Conservation (phyloP, 2,113 vertebrate genomes). For the Notothenia coriiceps region DNA sequence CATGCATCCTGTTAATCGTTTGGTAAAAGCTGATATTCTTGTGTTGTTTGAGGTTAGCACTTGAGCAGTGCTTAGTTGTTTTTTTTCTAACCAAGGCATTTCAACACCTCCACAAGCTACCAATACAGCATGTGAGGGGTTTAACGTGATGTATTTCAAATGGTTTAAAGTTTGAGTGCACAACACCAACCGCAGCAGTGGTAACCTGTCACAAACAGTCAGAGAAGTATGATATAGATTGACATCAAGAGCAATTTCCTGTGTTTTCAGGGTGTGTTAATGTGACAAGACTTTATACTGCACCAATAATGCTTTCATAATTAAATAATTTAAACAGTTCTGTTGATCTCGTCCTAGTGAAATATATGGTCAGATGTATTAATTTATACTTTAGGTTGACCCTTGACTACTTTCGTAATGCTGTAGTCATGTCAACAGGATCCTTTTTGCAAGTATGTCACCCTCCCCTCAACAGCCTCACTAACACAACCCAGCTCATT, state of each 20-base stretch:
- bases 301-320: too few species aligned
- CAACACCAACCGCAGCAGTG: neutral
- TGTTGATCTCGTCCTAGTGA: too few species aligned
- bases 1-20: neutral
- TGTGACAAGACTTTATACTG: neutral
- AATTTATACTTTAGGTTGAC: slow-evolving; percentile 1
- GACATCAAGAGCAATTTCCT: slow-evolving; percentile 18
- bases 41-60: neutral
- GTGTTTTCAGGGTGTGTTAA: neutral
- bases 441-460: neutral
- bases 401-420: neutral
- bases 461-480: neutral
- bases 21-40: neutral
- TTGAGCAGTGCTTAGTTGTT: neutral
- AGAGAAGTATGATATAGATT: slow-evolving; percentile 2
- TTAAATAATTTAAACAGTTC: too few species aligned
- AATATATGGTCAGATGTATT: neutral
- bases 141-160: slow-evolving; percentile 8
- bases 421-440: neutral
- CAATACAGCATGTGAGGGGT: slow-evolving; percentile 1
- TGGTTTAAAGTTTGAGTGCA: neutral
- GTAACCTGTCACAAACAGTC: neutral
- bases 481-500: slow-evolving; percentile 30
- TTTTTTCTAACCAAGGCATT: neutral
- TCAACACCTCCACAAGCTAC: neutral